Evolutionary conservation across 2,888 invertebrate species (phyloP).

Genomic region (Plemyria rubiginata): DNA sequence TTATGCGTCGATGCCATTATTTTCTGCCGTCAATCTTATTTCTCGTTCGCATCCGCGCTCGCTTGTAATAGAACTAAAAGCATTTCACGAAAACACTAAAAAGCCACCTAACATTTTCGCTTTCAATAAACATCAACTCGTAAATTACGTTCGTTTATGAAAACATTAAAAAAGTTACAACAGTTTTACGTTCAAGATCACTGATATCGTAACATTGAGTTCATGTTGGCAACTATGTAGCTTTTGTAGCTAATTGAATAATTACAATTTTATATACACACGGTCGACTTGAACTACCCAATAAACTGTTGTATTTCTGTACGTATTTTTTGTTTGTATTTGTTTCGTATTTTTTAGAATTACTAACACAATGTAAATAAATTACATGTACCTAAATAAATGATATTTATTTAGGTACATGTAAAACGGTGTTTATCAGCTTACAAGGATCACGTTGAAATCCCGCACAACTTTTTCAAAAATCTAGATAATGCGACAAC

Average conservation of each 20-base stretch:
- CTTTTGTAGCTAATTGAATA: constrained; percentile 43
- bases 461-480: no score
- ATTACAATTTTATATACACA: constrained; percentile 33
- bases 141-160: constrained; percentile 35
- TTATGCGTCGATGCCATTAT: no score
- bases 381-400: no score
- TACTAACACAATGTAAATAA: no score
- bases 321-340: background rate
- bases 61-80: constrained; percentile 1
- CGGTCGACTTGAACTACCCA: constrained; percentile 7
- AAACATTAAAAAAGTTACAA: constrained; percentile 35
- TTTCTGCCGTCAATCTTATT: background rate
- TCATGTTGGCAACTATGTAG: constrained; percentile 34
- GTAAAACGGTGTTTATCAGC: no score
- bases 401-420: no score
- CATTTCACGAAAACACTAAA: background rate
- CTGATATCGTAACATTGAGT: constrained; percentile 34
- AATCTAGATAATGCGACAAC: background rate
- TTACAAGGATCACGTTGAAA: no score
- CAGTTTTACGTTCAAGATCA: constrained; percentile 32
- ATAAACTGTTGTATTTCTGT: background rate
- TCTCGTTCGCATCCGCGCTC: background rate
- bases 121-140: constrained; percentile 24
- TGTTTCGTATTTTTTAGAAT: no score
- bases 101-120: constrained; percentile 1